phyloP scores from a whole-genome alignment of 2,888 invertebrate genomes.

The Conistra vaccinii region DNA sequence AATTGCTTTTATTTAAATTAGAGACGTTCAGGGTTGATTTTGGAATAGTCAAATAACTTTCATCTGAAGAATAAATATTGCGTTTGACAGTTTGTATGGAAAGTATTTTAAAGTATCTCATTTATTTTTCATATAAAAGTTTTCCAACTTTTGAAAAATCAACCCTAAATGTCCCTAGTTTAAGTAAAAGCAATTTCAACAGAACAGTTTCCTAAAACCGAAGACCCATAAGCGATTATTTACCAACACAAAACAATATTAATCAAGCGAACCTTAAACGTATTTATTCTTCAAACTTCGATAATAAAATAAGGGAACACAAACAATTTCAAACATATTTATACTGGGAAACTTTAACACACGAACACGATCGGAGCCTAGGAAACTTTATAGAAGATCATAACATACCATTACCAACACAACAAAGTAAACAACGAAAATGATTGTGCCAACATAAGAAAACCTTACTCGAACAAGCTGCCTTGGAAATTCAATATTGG shows the following conservation, averaged over 20 bases:
- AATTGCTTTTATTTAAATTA: slow-evolving; percentile 37
- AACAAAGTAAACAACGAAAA: slow-evolving; percentile 67
- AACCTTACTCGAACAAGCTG: slow-evolving; percentile 66
- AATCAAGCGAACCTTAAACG: slow-evolving; percentile 38
- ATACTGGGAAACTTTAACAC: slow-evolving; percentile 48
- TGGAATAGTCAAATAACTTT: no score
- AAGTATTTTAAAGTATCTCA: no score
- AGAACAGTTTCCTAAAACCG: neutral
- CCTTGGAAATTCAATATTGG: slow-evolving; percentile 76
- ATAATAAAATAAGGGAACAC: slow-evolving; percentile 49
- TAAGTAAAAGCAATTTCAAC: slow-evolving; percentile 42
- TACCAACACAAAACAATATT: slow-evolving; percentile 46
- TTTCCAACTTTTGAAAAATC: no score
- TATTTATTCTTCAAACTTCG: slow-evolving; percentile 53
- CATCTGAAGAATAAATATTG: no score
- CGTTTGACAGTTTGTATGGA: no score
- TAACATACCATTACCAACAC: slow-evolving; percentile 66
- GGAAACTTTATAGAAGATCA: slow-evolving; percentile 64
- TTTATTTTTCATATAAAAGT: no score
- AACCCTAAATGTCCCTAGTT: neutral
- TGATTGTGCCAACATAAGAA: slow-evolving; percentile 68
- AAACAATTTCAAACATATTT: slow-evolving; percentile 57
- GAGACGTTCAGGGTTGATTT: neutral
- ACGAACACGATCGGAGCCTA: slow-evolving; percentile 50
- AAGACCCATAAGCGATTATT: slow-evolving; percentile 39